Conservation (phyloP, 2,888 invertebrate genomes). For the Drosophila trichaetosa region DNA sequence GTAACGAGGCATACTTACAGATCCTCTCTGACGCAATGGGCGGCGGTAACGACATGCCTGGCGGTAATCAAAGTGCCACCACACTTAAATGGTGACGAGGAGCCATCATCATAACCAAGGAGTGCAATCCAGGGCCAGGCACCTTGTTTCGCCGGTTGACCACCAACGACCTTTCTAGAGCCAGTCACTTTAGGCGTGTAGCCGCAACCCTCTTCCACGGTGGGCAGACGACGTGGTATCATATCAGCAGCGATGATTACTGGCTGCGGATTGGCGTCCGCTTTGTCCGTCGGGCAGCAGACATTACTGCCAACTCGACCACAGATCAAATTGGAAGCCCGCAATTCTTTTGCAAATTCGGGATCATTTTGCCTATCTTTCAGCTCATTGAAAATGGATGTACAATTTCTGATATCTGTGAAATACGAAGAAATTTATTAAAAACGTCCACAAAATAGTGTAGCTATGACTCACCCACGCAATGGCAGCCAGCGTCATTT, state of each 20-base stretch:
- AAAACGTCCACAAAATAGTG: background rate
- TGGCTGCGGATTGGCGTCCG: slow-evolving; percentile 20
- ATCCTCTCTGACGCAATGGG: slow-evolving; percentile 80
- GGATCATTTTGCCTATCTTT: slow-evolving; percentile 65
- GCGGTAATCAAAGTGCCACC: slow-evolving; percentile 86
- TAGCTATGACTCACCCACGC: slow-evolving; percentile 64
- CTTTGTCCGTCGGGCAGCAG: slow-evolving; percentile 77
- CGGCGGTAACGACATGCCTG: slow-evolving; percentile 89
- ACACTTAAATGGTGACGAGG: slow-evolving; percentile 82
- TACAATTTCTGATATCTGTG: slow-evolving; percentile 73
- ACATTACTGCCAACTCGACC: slow-evolving; percentile 60
- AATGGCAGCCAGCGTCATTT: slow-evolving; percentile 63
- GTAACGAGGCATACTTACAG: slow-evolving; percentile 70
- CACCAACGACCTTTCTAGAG: slow-evolving; percentile 90
- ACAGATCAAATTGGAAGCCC: slow-evolving; percentile 79
- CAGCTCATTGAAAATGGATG: slow-evolving; percentile 63
- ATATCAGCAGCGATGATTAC: slow-evolving; percentile 33
- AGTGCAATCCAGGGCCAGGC: slow-evolving; percentile 93
- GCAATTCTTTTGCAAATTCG: slow-evolving; percentile 66
- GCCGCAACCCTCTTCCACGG: slow-evolving; percentile 87
- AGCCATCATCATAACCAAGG: slow-evolving; percentile 88
- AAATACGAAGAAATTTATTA: background rate
- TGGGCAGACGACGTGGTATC: slow-evolving; percentile 75
- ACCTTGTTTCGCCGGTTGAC: slow-evolving; percentile 88
- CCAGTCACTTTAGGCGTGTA: slow-evolving; percentile 86